Conservation (phyloP, 23 tunicate species). For the Aplidium turbinatum region DNA sequence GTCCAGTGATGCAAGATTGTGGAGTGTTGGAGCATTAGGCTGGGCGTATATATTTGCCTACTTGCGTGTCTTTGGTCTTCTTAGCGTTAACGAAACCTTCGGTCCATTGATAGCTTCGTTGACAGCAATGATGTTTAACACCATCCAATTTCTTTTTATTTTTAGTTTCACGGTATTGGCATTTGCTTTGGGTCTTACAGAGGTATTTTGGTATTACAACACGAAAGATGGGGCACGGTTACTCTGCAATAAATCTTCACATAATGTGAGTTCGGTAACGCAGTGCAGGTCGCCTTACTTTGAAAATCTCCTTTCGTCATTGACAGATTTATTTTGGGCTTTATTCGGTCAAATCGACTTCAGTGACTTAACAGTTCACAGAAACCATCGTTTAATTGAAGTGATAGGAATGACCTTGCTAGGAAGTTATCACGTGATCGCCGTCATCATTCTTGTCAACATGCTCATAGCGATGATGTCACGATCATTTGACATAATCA, state of each 20-base stretch:
- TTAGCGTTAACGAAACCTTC: conserved; percentile 37
- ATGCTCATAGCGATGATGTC: conserved; percentile 96
- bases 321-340: conserved; percentile 66
- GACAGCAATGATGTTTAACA: conserved; percentile 67
- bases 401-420: conserved; percentile 13
- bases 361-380: conserved; percentile 25
- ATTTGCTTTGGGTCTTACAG: conserved; percentile 77
- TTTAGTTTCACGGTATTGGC: conserved; percentile 63
- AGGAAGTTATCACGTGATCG: conserved; percentile 61
- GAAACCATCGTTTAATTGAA: conserved; percentile 52
- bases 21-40: conserved; percentile 56
- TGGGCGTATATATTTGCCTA: conserved; percentile 72
- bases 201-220: conserved; percentile 81
- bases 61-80: conserved; percentile 50
- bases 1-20: conserved; percentile 44
- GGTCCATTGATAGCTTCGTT: conserved; percentile 91
- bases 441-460: conserved; percentile 79
- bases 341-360: conserved; percentile 69
- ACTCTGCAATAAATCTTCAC: background rate
- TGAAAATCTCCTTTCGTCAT: conserved; percentile 13
- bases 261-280: background rate
- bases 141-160: conserved; percentile 66
- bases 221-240: conserved; percentile 50
- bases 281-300: background rate
- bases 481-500: conserved; percentile 58